Conservation (phyloP, 2,888 invertebrate genomes). For the Sminthurides aquaticus region DNA sequence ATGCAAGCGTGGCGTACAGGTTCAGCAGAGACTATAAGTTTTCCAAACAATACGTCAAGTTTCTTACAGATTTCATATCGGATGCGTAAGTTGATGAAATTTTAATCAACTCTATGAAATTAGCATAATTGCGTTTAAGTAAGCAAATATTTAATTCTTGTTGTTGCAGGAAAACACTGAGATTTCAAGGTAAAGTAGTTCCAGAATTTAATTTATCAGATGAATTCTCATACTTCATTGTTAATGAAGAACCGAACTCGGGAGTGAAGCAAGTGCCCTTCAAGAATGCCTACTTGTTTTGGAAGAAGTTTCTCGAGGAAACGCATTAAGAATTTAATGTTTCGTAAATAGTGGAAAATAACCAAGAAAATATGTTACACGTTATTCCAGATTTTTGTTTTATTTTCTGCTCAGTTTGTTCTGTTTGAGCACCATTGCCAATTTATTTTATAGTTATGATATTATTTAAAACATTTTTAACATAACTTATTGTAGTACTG, state of each 20-base stretch:
- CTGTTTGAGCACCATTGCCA: too few relatives aligned
- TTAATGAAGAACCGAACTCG: neutral
- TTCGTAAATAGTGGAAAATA: neutral
- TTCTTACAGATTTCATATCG: neutral
- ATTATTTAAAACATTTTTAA: neutral
- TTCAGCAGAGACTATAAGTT: neutral
- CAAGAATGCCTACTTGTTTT: neutral
- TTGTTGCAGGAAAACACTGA: neutral
- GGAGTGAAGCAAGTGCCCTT: neutral
- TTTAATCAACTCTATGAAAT: neutral
- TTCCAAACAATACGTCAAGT: neutral
- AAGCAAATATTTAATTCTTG: neutral
- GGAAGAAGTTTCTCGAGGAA: neutral
- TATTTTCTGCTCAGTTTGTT: too few relatives aligned
- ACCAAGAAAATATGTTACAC: too few relatives aligned
- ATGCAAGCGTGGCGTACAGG: neutral
- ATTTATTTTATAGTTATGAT: too few relatives aligned
- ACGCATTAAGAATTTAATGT: neutral
- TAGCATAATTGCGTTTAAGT: neutral
- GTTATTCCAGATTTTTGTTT: too few relatives aligned
- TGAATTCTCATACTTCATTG: neutral
- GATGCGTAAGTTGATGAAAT: neutral
- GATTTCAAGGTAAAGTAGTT: neutral
- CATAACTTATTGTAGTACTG: neutral
- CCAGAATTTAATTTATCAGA: neutral